Base-by-base conservation (phyloP, 2,113 vertebrate species). In the Odobenus rosmarus region DNA sequence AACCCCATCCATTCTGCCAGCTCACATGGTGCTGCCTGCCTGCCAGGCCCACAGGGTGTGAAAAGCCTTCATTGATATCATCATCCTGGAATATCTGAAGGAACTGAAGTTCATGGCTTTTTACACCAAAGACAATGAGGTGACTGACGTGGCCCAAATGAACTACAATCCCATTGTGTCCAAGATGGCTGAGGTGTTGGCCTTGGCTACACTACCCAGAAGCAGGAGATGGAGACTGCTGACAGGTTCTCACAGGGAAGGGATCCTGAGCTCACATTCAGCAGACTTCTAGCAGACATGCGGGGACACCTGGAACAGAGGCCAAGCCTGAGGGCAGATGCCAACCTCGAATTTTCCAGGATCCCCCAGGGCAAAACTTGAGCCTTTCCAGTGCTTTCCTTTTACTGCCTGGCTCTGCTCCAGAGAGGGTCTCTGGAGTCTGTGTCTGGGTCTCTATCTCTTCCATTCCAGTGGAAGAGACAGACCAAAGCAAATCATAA, bases 91-190 rank as follows among this genome's bases (percentile, higher is more conserved):
- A 72, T 99, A 99, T 97, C 97, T 99, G 97, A 99, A 99, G 74
- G 99, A 99, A 91, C 98, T 99, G 96, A 99, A 99, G 98, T 99
- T 99, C 98, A 99, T 99, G 97, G 99, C 99, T 36, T 99, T 99
- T 99, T 99, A 99, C 92, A 99, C 99, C 94, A 99, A 99, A 99
- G 99, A 99, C 1, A 99, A 99, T 3, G 99, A 99, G 97, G 99
- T 99, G 97, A 99, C 99, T 59, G 99, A 99, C 5, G 99, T 99
- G 90, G 99, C 99, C 97, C 99, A 99, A 98, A 99, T 99, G 99
- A 99, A 99, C 99, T 99, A 99, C 0, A 99, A 99, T 96, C 99
- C 99, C 3, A 99, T 99, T 0, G 99, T 99, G 88, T 99, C 99
- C 97, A 99, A 99, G 96, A 99, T 99, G 94, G 99, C 99, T 0